These are phyloP conservation scores for Acanthurus lineatus DNA, from an alignment of 2,797 vertebrate genomes.

Conservation along the genomic window DNA sequence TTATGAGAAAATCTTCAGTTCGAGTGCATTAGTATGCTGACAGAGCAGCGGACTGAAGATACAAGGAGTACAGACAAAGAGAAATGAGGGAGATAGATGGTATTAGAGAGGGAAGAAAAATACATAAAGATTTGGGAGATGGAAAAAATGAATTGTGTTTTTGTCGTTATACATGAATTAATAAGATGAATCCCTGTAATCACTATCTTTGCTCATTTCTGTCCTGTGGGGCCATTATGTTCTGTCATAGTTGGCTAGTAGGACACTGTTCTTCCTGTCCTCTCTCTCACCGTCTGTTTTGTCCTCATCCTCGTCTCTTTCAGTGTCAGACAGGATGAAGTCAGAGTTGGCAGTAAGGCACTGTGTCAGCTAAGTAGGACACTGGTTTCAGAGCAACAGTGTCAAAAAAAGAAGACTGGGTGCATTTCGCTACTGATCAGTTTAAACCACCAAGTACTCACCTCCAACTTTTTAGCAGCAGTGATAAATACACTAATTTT, in stretches of 20 bases:
- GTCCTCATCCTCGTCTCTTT: constrained; percentile 24
- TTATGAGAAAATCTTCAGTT: constrained; percentile 38
- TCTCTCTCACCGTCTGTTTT: not conserved
- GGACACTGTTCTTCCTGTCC: constrained; percentile 10
- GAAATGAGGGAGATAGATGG: constrained; percentile 1
- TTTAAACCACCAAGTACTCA: not conserved
- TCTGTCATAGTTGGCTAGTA: constrained; percentile 1
- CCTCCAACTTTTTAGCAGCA: constrained; percentile 1
- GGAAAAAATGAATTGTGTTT: not conserved
- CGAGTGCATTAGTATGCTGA: constrained; percentile 52
- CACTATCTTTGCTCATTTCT: not conserved
- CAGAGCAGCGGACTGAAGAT: constrained; percentile 11
- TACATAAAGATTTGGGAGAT: constrained; percentile 1
- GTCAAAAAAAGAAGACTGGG: not conserved
- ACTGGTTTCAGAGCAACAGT: constrained; percentile 4
- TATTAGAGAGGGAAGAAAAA: constrained; percentile 11
- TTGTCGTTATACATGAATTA: not conserved
- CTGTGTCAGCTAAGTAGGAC: constrained; percentile 32
- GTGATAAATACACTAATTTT: not conserved
- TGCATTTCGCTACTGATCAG: not conserved
- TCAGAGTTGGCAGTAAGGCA: constrained; percentile 51
- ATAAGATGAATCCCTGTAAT: not conserved
- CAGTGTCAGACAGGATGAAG: constrained; percentile 38
- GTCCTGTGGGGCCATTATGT: constrained; percentile 10
- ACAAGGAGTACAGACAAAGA: constrained; percentile 8